phyloP scores from a whole-genome alignment of 2,797 vertebrate genomes.

The Peromyscus attwateri region DNA sequence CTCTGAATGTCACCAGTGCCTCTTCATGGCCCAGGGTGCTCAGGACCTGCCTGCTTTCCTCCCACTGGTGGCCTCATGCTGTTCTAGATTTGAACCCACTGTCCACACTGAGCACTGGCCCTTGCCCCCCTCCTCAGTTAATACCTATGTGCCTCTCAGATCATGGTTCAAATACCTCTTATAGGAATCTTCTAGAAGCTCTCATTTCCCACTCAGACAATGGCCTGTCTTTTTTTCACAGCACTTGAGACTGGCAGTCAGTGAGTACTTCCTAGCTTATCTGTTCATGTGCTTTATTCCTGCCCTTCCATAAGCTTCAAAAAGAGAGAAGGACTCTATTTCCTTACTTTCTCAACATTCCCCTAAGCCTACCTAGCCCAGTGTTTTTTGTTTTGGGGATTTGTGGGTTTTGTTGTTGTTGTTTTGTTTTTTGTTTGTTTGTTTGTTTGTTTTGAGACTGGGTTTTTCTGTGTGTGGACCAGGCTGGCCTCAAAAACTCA shows the following conservation, averaged over 20 bases:
- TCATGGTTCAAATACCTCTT: not conserved
- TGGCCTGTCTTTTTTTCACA: not conserved
- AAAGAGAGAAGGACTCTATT: not conserved
- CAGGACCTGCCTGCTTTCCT: not conserved
- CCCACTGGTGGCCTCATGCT: too few relatives aligned
- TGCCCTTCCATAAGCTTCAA: not conserved
- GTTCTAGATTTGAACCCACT: not conserved
- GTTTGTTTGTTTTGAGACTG: not conserved
- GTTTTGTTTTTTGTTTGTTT: not conserved
- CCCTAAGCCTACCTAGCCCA: not conserved
- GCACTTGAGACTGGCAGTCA: accelerated
- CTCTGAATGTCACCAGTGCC: not conserved
- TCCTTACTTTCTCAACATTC: not conserved
- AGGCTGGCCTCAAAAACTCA: not conserved
- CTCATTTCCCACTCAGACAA: not conserved
- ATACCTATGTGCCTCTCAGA: not conserved
- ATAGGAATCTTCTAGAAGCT: not conserved
- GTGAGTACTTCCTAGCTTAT: accelerated
- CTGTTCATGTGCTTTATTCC: not conserved
- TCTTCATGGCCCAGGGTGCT: not conserved
- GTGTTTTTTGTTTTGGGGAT: not conserved
- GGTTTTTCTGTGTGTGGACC: not conserved
- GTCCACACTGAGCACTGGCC: too few relatives aligned
- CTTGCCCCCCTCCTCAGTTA: too few relatives aligned
- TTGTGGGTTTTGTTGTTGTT: too few relatives aligned